Conservation (phyloP, 1,140 invertebrate species). For the Orussus abietinus region DNA sequence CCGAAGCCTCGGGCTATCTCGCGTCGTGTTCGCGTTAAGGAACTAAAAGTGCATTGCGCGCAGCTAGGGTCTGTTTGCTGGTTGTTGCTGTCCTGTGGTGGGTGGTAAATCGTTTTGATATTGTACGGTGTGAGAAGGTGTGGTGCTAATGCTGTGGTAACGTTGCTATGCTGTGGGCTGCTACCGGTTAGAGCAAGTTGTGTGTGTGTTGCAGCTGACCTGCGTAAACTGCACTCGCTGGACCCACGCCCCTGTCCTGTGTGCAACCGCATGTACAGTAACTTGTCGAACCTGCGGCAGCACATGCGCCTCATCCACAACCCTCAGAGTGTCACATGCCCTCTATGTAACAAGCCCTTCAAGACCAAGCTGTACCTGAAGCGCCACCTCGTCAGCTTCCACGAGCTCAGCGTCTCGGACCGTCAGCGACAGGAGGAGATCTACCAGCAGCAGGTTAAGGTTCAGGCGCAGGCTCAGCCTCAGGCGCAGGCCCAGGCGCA, state of each 20-base stretch:
- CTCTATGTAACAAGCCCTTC: constrained; percentile 70
- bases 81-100: constrained; percentile 57
- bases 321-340: constrained; percentile 70
- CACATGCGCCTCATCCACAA: constrained; percentile 77
- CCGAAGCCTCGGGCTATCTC: no score
- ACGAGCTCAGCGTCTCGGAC: constrained; percentile 52
- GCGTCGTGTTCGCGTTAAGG: no score
- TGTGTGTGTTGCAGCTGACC: constrained; percentile 57
- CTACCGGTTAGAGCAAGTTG: constrained; percentile 56
- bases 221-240: constrained; percentile 63
- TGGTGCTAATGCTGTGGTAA: constrained; percentile 45
- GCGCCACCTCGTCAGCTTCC: constrained; percentile 63
- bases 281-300: constrained; percentile 74
- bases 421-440: constrained; percentile 50
- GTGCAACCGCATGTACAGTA: constrained; percentile 76
- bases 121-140: constrained; percentile 28
- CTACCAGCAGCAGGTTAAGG: constrained; percentile 44
- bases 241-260: constrained; percentile 68
- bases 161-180: constrained; percentile 51
- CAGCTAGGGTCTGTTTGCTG: constrained; percentile 46
- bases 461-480: constrained; percentile 27
- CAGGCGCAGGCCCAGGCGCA: constrained; percentile 21
- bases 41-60: not conserved
- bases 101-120: constrained; percentile 40
- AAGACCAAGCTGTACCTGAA: constrained; percentile 75